Evolutionary conservation across 1,140 invertebrate genomes (phyloP).

Genomic region (Radopholus similis): DNA sequence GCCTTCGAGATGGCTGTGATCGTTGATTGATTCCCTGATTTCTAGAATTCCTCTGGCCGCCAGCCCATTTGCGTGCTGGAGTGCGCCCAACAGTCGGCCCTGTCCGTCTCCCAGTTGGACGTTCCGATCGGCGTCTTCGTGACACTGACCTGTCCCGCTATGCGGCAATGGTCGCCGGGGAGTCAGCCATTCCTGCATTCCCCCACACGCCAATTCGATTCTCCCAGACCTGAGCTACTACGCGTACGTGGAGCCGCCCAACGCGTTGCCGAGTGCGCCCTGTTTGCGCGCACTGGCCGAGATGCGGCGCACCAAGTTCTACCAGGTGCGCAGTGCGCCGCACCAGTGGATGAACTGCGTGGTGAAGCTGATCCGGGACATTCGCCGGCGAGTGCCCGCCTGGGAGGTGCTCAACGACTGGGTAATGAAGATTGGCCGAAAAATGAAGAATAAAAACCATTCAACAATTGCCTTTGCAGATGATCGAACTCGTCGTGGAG

Average conservation of each 20-base stretch:
- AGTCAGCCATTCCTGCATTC: background rate
- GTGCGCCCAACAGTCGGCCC: background rate
- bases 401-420: conserved; percentile 9
- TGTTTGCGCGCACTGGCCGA: conserved; percentile 9
- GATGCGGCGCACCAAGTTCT: conserved; percentile 13
- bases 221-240: conserved; percentile 4
- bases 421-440: background rate
- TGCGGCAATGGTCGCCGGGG: conserved; percentile 14
- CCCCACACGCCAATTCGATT: background rate
- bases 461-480: background rate
- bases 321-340: conserved; percentile 1
- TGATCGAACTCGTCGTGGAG: conserved; percentile 1
- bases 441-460: too few species aligned
- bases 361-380: conserved; percentile 11
- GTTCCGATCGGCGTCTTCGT: conserved; percentile 4
- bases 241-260: conserved; percentile 4
- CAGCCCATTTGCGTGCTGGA: background rate
- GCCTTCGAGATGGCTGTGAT: background rate
- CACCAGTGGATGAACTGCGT: background rate
- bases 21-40: background rate
- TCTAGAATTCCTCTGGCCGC: background rate
- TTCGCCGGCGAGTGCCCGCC: background rate
- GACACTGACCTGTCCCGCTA: conserved; percentile 1
- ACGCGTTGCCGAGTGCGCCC: background rate
- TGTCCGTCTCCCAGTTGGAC: conserved; percentile 1